A percentile compares a stretch with the other conserved stretches of the same genome.
These are phyloP conservation scores for Cyprinodon brontotheroides DNA, from an alignment of 2,113 vertebrate species.

Conservation along the genomic window DNA sequence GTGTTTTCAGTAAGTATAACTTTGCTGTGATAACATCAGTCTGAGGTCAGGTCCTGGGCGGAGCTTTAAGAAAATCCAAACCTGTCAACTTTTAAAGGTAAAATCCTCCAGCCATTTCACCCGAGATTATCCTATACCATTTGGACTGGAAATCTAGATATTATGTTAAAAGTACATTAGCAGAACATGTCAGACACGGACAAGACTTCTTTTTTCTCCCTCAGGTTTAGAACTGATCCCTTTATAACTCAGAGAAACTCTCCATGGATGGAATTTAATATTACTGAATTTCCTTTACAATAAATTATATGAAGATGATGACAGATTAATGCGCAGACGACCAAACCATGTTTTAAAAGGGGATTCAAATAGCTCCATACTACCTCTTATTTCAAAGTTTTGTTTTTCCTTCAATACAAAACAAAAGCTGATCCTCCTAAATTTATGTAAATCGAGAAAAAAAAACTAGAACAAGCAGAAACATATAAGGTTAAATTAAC, in stretches of 20 bases:
- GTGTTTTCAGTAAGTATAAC: neutral
- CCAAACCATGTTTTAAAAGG: slow-evolving; percentile 30
- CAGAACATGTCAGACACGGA: slow-evolving; percentile 10
- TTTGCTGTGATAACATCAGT: slow-evolving; percentile 2
- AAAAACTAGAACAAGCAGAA: slow-evolving; percentile 2
- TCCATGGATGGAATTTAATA: slow-evolving; percentile 3
- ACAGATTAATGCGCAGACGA: slow-evolving; percentile 11
- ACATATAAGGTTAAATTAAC: slow-evolving; percentile 23
- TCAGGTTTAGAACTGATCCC: neutral
- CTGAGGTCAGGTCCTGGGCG: slow-evolving; percentile 6
- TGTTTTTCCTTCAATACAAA: slow-evolving; percentile 28
- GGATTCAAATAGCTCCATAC: slow-evolving; percentile 22
- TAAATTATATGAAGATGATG: slow-evolving; percentile 17
- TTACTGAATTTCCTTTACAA: slow-evolving; percentile 22
- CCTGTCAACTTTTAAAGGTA: slow-evolving; percentile 23
- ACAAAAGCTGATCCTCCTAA: slow-evolving; percentile 45
- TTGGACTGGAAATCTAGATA: slow-evolving; percentile 3
- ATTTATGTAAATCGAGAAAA: neutral
- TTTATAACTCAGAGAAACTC: neutral
- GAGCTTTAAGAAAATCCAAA: slow-evolving; percentile 11
- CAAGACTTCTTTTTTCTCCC: slow-evolving; percentile 7
- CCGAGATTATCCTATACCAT: neutral
- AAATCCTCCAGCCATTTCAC: neutral
- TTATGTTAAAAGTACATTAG: slow-evolving; percentile 4
- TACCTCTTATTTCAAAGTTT: slow-evolving; percentile 36